Evolutionary conservation across 2,113 vertebrate genomes (phyloP).

Genomic region (Paedocypris sp.): DNA sequence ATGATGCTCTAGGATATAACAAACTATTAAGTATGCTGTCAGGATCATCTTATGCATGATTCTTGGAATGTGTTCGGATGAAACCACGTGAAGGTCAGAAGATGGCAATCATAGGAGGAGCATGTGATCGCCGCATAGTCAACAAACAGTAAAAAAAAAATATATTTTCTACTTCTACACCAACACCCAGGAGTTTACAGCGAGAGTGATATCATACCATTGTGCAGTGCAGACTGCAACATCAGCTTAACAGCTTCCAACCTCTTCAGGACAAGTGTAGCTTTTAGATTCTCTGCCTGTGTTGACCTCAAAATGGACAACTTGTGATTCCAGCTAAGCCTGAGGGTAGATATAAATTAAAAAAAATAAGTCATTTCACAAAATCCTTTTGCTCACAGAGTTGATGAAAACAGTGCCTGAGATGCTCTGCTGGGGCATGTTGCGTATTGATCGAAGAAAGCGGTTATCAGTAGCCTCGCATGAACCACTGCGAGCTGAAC

Average conservation of each 20-base stretch:
- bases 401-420: slow-evolving; percentile 11
- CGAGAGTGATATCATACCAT: background rate
- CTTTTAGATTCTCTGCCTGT: background rate
- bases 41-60: background rate
- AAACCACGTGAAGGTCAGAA: slow-evolving; percentile 17
- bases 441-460: slow-evolving; percentile 11
- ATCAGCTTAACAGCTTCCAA: background rate
- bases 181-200: no score
- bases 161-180: background rate
- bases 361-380: slow-evolving; percentile 13
- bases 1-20: background rate
- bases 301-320: background rate
- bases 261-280: background rate
- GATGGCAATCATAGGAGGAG: background rate
- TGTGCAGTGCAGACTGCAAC: background rate
- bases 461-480: slow-evolving; percentile 56
- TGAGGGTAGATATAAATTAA: slow-evolving; percentile 1
- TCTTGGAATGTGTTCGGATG: background rate
- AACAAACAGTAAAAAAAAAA: background rate
- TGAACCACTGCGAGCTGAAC: slow-evolving; percentile 56
- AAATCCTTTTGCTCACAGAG: background rate
- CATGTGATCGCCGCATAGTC: background rate
- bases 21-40: background rate
- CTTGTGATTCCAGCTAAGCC: background rate
- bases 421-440: slow-evolving; percentile 19